Base-by-base conservation (phyloP, 2,888 invertebrate species). In the Cephonodes hylas region DNA sequence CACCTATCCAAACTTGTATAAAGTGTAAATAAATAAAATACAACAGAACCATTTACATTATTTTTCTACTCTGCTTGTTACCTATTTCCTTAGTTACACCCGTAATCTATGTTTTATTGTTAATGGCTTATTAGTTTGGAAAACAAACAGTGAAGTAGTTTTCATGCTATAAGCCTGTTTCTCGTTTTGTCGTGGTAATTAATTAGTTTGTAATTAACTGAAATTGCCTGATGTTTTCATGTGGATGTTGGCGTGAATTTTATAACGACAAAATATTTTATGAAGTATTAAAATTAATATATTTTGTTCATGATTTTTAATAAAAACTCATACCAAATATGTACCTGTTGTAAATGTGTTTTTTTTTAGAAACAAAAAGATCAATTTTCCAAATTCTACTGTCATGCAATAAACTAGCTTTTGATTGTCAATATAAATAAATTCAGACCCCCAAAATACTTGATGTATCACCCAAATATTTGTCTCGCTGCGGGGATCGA, bases 41-140 rank as follows among this genome's bases (percentile, higher is more conserved):
- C 13, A 23, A 46, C 48, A 15, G 48, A 48, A 48, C 27, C 48
- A 7, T 6, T n/a, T n/a, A 44, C 3, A 44, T 44, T 44, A 18
- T 18, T 8, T 20, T 8, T 8, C 6, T 20, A 8, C 8, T 7
- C 8, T 8, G 5, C 6, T 25, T 23, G 45, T 22, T 25, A 46
- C 4, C 6, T 48, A 48, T 25, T 8, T 48, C 25, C 27, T 23
- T 48, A 2, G 25, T 15, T 15, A 27, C 48, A 48, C 48, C 25
- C 48, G n/a, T 15, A 15, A 25, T 27, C 48, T 48, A 48, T 48
- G 48, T 23, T 48, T 48, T 27, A 25, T 48, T 48, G 25, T 27
- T 25, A 7, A 48, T n/a, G 25, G 48, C 48, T 48, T 48, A 25
- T 48, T 48, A 48, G 48, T 48, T 48, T 48, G 23, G 23, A 48